These are phyloP conservation scores for Palloptera scutellata DNA, from an alignment of 2,888 invertebrate genomes.

Conservation along the genomic window DNA sequence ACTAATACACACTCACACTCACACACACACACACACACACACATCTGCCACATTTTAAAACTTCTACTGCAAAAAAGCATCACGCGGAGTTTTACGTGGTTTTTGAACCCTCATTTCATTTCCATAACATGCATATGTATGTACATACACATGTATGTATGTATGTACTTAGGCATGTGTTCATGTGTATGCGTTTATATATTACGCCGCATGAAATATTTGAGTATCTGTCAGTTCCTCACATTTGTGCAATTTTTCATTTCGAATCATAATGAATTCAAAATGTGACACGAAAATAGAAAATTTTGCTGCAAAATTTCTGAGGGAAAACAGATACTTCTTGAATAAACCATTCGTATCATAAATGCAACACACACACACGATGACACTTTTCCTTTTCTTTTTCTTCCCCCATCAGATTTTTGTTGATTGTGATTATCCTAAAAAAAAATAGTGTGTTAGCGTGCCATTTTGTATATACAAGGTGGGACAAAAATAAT, in stretches of 20 bases:
- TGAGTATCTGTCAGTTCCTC: slow-evolving; percentile 13
- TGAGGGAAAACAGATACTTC: too few relatives aligned
- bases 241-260: slow-evolving; percentile 23
- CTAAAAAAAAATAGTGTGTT: too few relatives aligned
- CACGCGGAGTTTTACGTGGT: slow-evolving; percentile 22
- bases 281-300: too few relatives aligned
- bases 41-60: neutral
- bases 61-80: slow-evolving; percentile 2
- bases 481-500: too few relatives aligned
- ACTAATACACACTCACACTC: too few relatives aligned
- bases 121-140: neutral
- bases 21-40: neutral
- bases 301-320: too few relatives aligned
- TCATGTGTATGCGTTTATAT: slow-evolving; percentile 9
- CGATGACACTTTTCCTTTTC: too few relatives aligned
- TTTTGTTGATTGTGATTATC: too few relatives aligned
- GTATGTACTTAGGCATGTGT: neutral
- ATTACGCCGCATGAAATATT: neutral
- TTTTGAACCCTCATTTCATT: slow-evolving; percentile 22
- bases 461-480: too few relatives aligned
- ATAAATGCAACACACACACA: too few relatives aligned
- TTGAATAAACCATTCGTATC: too few relatives aligned
- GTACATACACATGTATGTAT: neutral
- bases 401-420: too few relatives aligned
- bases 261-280: slow-evolving; percentile 2